Conservation (phyloP, 1,140 invertebrate species). For the Neodiprion fabricii region DNA sequence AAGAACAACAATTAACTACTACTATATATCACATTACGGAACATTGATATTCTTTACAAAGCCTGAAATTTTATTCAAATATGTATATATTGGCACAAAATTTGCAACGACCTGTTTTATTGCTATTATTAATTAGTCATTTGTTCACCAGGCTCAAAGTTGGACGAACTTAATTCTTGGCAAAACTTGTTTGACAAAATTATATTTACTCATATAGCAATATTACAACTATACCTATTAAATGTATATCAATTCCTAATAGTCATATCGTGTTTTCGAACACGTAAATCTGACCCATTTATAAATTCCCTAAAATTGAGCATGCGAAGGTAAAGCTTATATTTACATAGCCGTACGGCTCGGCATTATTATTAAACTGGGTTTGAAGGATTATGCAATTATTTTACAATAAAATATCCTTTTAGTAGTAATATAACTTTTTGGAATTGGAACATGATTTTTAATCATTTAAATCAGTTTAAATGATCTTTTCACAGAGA, state of each 20-base stretch:
- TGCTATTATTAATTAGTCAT: background rate
- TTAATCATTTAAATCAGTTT: background rate
- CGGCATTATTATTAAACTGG: background rate
- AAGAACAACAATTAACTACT: background rate
- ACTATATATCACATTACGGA: background rate
- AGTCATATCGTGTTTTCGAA: background rate
- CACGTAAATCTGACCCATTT: background rate
- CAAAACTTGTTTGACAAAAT: background rate
- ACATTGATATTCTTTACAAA: background rate
- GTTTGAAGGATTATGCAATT: background rate
- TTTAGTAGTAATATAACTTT: background rate
- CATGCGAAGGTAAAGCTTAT: background rate
- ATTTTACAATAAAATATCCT: background rate
- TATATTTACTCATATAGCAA: background rate
- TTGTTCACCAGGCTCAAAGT: background rate
- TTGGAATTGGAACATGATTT: background rate
- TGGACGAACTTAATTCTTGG: background rate
- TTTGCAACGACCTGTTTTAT: background rate
- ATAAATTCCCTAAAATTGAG: background rate
- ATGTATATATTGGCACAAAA: background rate
- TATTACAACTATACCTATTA: background rate
- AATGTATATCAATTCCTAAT: background rate
- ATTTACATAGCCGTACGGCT: background rate
- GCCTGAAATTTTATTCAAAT: background rate
- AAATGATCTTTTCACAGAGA: background rate